Evolutionary conservation across 2,113 vertebrate species (phyloP).

Genomic region (Ceyx melanurus): DNA sequence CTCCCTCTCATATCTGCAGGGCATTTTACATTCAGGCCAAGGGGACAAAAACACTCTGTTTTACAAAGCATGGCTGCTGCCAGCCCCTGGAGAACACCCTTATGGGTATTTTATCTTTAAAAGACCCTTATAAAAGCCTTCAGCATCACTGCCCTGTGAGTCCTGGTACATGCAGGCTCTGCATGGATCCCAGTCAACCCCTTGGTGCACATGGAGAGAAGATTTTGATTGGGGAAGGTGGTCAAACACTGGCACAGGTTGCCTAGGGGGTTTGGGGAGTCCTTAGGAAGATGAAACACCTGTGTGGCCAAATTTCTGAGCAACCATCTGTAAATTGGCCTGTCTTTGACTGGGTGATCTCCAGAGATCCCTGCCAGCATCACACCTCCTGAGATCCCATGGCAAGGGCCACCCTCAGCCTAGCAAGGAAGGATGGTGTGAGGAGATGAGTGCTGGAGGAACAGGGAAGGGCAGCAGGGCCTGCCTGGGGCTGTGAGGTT

Average conservation of each 20-base stretch:
- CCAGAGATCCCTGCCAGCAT: neutral
- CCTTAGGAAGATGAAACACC: neutral
- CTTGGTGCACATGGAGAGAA: neutral
- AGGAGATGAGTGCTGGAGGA: neutral
- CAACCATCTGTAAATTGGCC: neutral
- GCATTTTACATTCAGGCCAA: neutral
- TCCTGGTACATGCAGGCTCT: neutral
- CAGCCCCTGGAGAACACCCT: neutral
- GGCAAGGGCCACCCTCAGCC: neutral
- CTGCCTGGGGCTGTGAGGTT: neutral
- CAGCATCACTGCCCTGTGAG: neutral
- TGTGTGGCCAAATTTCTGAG: neutral
- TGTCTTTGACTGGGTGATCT: neutral
- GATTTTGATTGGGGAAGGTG: neutral
- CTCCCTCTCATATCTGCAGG: neutral
- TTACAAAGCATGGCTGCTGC: neutral
- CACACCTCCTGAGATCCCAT: neutral
- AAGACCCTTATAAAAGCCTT: neutral
- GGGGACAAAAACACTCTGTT: neutral
- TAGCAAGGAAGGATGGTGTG: accelerated
- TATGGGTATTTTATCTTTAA: neutral
- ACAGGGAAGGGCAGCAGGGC: neutral
- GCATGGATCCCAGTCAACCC: accelerated
- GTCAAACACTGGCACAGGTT: neutral
- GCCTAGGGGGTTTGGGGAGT: neutral